Conservation (phyloP, 2,797 vertebrate genomes). For the Aldrovandia affinis region DNA sequence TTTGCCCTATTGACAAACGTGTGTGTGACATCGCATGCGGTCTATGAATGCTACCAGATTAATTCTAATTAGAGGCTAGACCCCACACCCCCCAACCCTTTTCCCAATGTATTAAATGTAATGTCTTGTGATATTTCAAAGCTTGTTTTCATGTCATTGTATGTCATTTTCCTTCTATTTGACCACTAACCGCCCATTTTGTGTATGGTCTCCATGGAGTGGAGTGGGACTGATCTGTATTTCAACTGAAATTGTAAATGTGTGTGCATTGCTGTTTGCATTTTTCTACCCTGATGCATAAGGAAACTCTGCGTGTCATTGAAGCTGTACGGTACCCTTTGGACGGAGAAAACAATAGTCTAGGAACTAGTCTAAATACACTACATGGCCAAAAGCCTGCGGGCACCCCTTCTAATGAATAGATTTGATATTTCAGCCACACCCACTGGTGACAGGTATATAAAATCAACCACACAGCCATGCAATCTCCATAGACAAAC, state of each 20-base stretch:
- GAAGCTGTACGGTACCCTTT: not conserved
- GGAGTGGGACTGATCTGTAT: not conserved
- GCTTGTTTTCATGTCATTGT: not conserved
- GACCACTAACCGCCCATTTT: not conserved
- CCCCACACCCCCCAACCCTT: not conserved
- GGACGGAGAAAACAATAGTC: not conserved
- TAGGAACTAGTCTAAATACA: no score
- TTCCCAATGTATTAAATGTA: not conserved
- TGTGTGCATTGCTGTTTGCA: not conserved
- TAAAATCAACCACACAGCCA: no score
- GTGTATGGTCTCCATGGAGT: not conserved
- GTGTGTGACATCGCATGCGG: not conserved
- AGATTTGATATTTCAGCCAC: no score
- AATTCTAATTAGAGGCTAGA: not conserved
- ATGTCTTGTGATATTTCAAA: not conserved
- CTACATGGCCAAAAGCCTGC: no score
- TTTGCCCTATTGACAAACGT: not conserved
- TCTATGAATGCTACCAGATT: not conserved
- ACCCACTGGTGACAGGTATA: no score
- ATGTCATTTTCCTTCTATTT: not conserved
- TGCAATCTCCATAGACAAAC: no score
- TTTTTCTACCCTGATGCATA: not conserved
- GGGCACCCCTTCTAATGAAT: no score
- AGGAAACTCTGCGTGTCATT: not conserved
- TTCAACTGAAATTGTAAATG: not conserved